A percentile compares a stretch with the other conserved stretches of the same genome.
Conservation (phyloP, 2,888 invertebrate species). For the Drosophila dives region DNA sequence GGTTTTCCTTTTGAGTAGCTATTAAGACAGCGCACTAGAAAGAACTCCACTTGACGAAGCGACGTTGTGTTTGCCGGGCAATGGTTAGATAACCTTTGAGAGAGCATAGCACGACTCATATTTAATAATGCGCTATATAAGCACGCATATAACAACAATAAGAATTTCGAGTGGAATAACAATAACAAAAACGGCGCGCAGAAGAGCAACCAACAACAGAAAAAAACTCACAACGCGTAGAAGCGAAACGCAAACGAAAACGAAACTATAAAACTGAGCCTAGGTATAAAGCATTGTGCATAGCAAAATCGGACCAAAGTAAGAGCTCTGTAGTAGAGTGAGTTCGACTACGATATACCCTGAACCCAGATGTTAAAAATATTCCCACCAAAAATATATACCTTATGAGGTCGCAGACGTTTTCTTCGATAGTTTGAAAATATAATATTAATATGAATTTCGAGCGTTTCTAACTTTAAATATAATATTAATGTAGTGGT, state of each 20-base stretch:
- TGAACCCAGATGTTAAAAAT: not conserved
- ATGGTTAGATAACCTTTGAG: slow-evolving; percentile 75
- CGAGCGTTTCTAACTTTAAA: not conserved
- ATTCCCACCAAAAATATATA: not conserved
- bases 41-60: not conserved
- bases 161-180: slow-evolving; percentile 20
- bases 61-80: slow-evolving; percentile 55
- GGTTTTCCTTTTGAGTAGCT: slow-evolving; percentile 1
- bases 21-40: not conserved
- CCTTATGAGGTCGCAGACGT: not conserved
- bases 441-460: not conserved
- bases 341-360: not conserved
- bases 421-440: not conserved
- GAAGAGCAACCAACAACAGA: slow-evolving; percentile 14
- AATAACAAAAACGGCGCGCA: slow-evolving; percentile 16
- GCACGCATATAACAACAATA: slow-evolving; percentile 45
- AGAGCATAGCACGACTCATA: slow-evolving; percentile 67
- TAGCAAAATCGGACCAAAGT: slow-evolving; percentile 5
- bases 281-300: not conserved
- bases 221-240: slow-evolving; percentile 52
- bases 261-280: slow-evolving; percentile 46
- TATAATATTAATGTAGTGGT: not conserved
- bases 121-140: slow-evolving; percentile 73
- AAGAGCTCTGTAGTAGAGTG: not conserved
- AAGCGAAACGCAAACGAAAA: slow-evolving; percentile 57